A percentile compares a stretch with the other conserved stretches of the same genome.
These are phyloP conservation scores for Euthynnus affinis DNA, from an alignment of 2,797 vertebrate genomes.

Conservation along the genomic window DNA sequence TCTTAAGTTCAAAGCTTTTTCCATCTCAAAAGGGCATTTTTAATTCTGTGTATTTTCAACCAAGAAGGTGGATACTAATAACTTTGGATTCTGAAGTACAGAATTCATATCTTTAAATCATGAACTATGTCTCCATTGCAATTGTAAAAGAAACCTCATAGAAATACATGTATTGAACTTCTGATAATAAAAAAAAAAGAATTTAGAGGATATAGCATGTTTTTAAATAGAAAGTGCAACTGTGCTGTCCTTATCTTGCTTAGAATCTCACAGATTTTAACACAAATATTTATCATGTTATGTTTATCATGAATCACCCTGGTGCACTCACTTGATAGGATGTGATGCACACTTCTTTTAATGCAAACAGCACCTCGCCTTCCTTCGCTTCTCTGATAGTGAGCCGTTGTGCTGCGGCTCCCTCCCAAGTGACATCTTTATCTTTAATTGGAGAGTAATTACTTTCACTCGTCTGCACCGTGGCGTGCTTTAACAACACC, in stretches of 20 bases:
- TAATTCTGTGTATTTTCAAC: conserved; percentile 90
- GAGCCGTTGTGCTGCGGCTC: conserved; percentile 60
- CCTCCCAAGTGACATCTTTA: conserved; percentile 81
- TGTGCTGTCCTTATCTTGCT: conserved; percentile 16
- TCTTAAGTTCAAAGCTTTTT: conserved; percentile 95
- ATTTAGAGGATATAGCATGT: conserved; percentile 35
- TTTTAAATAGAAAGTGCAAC: conserved; percentile 39
- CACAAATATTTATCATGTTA: conserved; percentile 53
- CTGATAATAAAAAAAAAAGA: conserved; percentile 62
- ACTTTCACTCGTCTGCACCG: conserved; percentile 71
- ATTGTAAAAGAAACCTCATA: conserved; percentile 79
- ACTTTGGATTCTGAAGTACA: conserved; percentile 80
- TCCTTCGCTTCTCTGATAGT: conserved; percentile 45
- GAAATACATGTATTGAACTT: conserved; percentile 71
- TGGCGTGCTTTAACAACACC: conserved; percentile 81
- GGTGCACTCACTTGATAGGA: background rate
- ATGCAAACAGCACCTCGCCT: conserved; percentile 20
- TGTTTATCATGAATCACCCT: conserved; percentile 16
- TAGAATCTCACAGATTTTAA: conserved; percentile 28
- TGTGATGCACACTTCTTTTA: conserved; percentile 18
- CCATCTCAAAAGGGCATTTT: conserved; percentile 97
- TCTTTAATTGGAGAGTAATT: conserved; percentile 85
- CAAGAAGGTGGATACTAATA: conserved; percentile 82
- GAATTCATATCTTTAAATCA: conserved; percentile 83
- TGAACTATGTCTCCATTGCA: conserved; percentile 75